Conservation (phyloP, 2,113 vertebrate species). For the Melanostigma gelatinosum region DNA sequence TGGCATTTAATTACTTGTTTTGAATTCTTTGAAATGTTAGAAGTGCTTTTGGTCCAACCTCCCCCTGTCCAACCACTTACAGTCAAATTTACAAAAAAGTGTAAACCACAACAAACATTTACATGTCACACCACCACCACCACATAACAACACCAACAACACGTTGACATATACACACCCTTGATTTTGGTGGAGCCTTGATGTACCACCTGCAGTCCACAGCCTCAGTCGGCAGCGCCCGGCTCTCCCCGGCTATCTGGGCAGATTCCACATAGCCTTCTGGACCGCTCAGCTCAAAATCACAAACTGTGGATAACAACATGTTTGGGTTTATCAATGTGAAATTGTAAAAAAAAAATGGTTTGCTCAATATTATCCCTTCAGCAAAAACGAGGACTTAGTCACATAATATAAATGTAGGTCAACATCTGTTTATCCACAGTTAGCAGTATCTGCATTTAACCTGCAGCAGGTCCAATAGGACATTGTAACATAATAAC, state of each 20-base stretch:
- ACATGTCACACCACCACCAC: not conserved
- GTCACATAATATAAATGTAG: not conserved
- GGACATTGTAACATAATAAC: not conserved
- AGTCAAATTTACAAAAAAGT: not conserved
- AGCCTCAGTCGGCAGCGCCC: constrained; percentile 89
- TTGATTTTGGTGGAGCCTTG: constrained; percentile 90
- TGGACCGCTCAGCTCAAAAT: constrained; percentile 95
- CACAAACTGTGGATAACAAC: constrained; percentile 85
- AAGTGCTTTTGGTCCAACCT: not conserved
- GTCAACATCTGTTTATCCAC: not conserved
- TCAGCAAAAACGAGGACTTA: not conserved
- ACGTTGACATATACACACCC: constrained; percentile 80
- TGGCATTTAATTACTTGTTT: not conserved
- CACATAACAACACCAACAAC: not conserved
- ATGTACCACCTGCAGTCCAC: constrained; percentile 99
- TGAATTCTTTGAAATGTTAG: not conserved
- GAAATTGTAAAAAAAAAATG: not conserved
- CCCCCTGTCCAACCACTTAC: not conserved
- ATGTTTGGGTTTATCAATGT: not conserved
- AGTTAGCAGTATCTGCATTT: not conserved
- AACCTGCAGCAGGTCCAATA: not conserved
- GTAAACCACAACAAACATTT: not conserved
- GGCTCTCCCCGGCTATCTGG: constrained; percentile 89
- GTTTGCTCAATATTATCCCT: not conserved
- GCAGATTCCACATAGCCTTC: constrained; percentile 94